These are phyloP conservation scores for Poeciliopsis presidionis DNA, from an alignment of 2,797 vertebrate genomes.

Conservation along the genomic window DNA sequence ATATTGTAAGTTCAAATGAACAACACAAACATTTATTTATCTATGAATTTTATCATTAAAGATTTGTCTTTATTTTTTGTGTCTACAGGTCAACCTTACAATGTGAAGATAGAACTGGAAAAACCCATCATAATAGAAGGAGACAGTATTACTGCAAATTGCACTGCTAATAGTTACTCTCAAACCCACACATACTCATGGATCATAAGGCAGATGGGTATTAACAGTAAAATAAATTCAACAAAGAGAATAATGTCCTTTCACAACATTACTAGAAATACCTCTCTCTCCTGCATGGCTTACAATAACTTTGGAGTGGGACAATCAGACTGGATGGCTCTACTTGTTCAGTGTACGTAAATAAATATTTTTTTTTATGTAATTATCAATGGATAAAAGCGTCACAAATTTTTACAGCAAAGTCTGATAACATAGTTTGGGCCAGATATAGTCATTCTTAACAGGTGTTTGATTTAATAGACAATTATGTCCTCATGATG, in stretches of 20 bases:
- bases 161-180: conserved; percentile 29
- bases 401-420: not conserved
- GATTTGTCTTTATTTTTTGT: not conserved
- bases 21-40: not conserved
- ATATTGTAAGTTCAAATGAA: not conserved
- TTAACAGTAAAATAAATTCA: conserved; percentile 3
- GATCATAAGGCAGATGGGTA: conserved; percentile 27
- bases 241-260: conserved; percentile 9
- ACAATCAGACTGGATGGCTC: conserved; percentile 31
- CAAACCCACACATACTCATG: conserved; percentile 27
- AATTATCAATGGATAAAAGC: not conserved
- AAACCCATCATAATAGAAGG: conserved; percentile 10
- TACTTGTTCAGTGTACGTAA: conserved; percentile 43
- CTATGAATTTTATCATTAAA: not conserved
- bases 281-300: conserved; percentile 36
- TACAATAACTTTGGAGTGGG: conserved; percentile 21
- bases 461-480: not conserved
- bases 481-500: not conserved
- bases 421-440: not conserved
- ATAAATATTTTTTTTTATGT: not conserved
- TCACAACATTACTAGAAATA: not conserved
- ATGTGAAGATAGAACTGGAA: conserved; percentile 17
- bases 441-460: not conserved
- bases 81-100: conserved; percentile 35
- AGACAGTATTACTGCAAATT: conserved; percentile 7